phyloP scores from a whole-genome alignment of 2,888 invertebrate genomes.

The Troides aeacus region DNA sequence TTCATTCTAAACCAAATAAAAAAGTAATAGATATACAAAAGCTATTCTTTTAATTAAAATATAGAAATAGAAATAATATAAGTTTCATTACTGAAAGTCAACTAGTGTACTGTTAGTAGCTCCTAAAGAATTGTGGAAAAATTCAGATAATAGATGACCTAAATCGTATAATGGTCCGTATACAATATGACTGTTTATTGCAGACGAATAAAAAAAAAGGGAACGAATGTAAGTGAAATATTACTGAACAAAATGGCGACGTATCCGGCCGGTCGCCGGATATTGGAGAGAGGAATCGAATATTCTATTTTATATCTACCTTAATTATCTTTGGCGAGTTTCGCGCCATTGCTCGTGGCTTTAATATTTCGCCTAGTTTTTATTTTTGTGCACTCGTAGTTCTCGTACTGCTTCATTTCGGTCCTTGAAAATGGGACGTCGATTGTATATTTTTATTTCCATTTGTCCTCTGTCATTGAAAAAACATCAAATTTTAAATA shows the following conservation, averaged over 20 bases:
- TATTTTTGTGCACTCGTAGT: constrained; percentile 19
- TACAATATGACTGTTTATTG: constrained; percentile 1
- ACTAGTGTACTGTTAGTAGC: too few species aligned
- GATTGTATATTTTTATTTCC: constrained; percentile 11
- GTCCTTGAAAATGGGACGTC: constrained; percentile 2
- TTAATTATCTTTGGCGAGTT: constrained; percentile 69
- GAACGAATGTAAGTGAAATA: constrained; percentile 42
- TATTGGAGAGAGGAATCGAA: constrained; percentile 63
- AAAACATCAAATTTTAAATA: constrained; percentile 1
- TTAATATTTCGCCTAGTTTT: constrained; percentile 32
- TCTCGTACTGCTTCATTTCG: constrained; percentile 15
- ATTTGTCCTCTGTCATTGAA: not conserved
- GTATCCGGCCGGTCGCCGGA: constrained; percentile 53
- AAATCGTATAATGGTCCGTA: too few species aligned
- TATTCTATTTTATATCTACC: constrained; percentile 72
- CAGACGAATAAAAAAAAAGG: constrained; percentile 37
- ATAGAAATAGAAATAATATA: too few species aligned
- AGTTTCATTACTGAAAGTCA: too few species aligned
- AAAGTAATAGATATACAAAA: too few species aligned
- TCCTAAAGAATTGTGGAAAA: too few species aligned
- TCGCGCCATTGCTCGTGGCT: constrained; percentile 51
- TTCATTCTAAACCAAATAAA: too few species aligned
- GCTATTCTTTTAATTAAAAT: too few species aligned
- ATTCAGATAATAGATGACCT: too few species aligned
- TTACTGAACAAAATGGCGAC: constrained; percentile 58